A percentile compares a stretch with the other conserved stretches of the same genome.
Evolutionary conservation across 2,888 invertebrate genomes (phyloP).

Genomic region (Ormyrus rosae): DNA sequence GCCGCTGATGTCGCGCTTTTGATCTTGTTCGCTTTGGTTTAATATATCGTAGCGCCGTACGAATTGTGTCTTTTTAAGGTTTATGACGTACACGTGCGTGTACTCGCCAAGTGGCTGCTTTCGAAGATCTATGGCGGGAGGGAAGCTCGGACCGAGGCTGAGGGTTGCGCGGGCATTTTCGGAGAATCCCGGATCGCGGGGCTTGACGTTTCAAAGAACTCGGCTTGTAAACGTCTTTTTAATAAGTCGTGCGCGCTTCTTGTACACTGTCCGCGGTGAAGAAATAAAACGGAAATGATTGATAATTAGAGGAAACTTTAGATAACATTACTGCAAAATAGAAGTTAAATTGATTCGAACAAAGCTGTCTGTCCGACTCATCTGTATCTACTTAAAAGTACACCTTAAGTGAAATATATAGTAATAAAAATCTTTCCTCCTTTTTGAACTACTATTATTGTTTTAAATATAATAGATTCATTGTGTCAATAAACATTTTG

Average conservation of each 20-base stretch:
- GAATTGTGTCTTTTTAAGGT: conserved; percentile 43
- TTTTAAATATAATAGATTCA: no score
- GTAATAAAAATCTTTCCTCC: no score
- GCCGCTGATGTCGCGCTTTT: neutral
- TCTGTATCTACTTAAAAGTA: no score
- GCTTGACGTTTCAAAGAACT: conserved; percentile 1
- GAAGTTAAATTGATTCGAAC: no score
- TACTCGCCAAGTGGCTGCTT: neutral
- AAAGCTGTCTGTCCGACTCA: no score
- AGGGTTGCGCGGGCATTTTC: neutral
- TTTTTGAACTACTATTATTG: no score
- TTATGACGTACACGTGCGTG: conserved; percentile 46
- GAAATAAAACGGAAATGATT: no score
- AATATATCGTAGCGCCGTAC: conserved; percentile 36
- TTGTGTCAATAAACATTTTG: no score
- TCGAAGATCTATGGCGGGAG: conserved; percentile 21
- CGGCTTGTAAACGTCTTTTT: neutral
- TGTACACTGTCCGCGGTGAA: no score
- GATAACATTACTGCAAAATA: no score
- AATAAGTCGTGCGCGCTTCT: neutral
- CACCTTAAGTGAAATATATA: no score
- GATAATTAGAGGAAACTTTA: no score
- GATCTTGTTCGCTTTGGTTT: conserved; percentile 41
- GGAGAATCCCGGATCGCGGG: conserved; percentile 2
- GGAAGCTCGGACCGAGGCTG: neutral